These are phyloP conservation scores for Apaloderma vittatum DNA, from an alignment of 2,113 vertebrate genomes.

Conservation along the genomic window DNA sequence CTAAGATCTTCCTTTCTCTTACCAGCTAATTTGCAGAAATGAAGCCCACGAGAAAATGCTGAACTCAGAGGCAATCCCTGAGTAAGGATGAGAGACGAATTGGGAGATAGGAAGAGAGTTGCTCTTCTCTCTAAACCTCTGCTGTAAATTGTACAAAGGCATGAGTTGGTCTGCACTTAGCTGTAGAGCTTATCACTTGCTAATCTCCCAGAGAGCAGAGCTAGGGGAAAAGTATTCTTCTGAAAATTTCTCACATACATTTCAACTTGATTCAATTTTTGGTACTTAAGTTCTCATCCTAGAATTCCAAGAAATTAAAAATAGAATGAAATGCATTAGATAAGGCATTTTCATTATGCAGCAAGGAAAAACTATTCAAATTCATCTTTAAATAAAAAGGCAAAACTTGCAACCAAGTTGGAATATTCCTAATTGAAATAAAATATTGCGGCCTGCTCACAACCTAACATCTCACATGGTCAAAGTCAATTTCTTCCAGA, in stretches of 20 bases:
- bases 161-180: background rate
- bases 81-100: background rate
- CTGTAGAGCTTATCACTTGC: background rate
- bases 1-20: background rate
- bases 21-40: background rate
- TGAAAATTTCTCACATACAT: background rate
- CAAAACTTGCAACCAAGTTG: background rate
- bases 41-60: background rate
- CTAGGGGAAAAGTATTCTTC: background rate
- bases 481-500: background rate
- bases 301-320: conserved; percentile 48
- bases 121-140: background rate
- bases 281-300: background rate
- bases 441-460: background rate
- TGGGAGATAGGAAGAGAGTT: background rate
- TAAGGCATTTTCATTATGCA: background rate
- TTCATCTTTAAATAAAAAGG: background rate
- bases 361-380: background rate
- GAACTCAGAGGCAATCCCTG: background rate
- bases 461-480: background rate
- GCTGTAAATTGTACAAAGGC: background rate
- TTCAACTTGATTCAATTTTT: background rate
- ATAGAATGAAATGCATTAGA: background rate
- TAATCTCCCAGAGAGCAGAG: background rate
- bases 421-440: background rate